Conservation (phyloP, 1,140 invertebrate genomes). For the Telenomus remus region DNA sequence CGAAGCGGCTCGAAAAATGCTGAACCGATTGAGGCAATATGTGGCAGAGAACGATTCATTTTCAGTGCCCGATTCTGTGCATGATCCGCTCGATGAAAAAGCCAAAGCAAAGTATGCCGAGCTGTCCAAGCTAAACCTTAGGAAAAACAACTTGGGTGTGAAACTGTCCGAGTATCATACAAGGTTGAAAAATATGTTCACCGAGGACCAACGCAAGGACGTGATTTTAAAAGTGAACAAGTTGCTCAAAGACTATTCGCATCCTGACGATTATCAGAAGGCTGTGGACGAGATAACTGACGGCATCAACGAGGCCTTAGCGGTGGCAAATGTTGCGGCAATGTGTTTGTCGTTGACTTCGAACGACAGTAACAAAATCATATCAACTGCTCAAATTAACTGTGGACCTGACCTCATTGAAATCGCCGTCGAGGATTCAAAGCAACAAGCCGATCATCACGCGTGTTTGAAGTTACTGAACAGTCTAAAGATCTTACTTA, state of each 20-base stretch:
- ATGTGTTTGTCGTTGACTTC: slow-evolving; percentile 5
- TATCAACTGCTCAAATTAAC: slow-evolving; percentile 45
- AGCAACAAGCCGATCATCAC: slow-evolving; percentile 22
- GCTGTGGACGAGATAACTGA: background rate
- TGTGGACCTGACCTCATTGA: slow-evolving; percentile 59
- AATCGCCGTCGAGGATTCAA: slow-evolving; percentile 37
- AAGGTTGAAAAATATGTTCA: slow-evolving; percentile 46
- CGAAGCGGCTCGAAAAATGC: slow-evolving; percentile 75
- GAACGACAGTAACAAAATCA: background rate
- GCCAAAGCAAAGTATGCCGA: slow-evolving; percentile 33
- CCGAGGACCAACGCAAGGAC: slow-evolving; percentile 22
- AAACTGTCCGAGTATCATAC: slow-evolving; percentile 64
- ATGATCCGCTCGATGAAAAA: background rate
- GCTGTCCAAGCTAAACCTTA: slow-evolving; percentile 36
- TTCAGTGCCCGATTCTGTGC: background rate
- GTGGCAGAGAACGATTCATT: slow-evolving; percentile 22
- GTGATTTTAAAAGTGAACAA: slow-evolving; percentile 21
- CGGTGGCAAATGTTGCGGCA: slow-evolving; percentile 1
- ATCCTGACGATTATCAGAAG: slow-evolving; percentile 1
- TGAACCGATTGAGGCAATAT: slow-evolving; percentile 67
- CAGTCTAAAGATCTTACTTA: too few relatives aligned
- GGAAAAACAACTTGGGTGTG: slow-evolving; percentile 64
- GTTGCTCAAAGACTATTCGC: slow-evolving; percentile 3
- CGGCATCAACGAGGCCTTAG: background rate
- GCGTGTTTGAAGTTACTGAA: slow-evolving; percentile 1